Base-by-base conservation (phyloP, 2,888 invertebrate genomes). In the Nymphalis urticae region DNA sequence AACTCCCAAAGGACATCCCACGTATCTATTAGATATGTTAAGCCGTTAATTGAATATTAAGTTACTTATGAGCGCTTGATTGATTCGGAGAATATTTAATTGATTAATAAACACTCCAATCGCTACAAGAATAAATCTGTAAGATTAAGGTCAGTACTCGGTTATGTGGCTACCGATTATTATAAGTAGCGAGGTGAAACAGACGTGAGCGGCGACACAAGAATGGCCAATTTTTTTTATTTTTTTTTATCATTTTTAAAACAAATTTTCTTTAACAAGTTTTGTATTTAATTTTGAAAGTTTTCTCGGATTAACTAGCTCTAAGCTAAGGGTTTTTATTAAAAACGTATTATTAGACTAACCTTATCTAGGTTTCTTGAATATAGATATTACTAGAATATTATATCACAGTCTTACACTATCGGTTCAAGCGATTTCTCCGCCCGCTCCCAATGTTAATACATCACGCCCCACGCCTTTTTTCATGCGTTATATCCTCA, bases 11-110 rank as follows among this genome's bases (percentile, higher is more conserved):
- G 80, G 79, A 84, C 85, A 76, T 75, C 76, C 68, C 69, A 74
- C 74, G 73, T 73, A 72, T 68, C 76, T 76, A 75, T 73, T 73
- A 74, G 76, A 78, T 80, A 79, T 77, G 77, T 76, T 79, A 79
- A 80, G 77, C 81, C 78, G 80, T 79, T 85, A 85, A 87, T 88
- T 86, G 83, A 88, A 88, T 88, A 87, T 86, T 84, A 84, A 83
- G 79, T 85, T 82, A 80, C 82, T 80, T 80, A 77, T 75, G 78
- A 79, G 77, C 78, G 81, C 79, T 79, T 80, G 82, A 86, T 85
- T 85, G 85, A 82, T 88, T 84, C 82, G 78, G 79, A 83, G 80
- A 80, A 80, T 78, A 82, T 86, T 82, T 85, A 83, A 86, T 85
- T 85, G 83, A 82, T 82, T 79, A 76, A 84, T 83, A 85, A 87